These are phyloP conservation scores for Ichneumoninae sp. DNA, from an alignment of 2,888 invertebrate species.

Conservation along the genomic window DNA sequence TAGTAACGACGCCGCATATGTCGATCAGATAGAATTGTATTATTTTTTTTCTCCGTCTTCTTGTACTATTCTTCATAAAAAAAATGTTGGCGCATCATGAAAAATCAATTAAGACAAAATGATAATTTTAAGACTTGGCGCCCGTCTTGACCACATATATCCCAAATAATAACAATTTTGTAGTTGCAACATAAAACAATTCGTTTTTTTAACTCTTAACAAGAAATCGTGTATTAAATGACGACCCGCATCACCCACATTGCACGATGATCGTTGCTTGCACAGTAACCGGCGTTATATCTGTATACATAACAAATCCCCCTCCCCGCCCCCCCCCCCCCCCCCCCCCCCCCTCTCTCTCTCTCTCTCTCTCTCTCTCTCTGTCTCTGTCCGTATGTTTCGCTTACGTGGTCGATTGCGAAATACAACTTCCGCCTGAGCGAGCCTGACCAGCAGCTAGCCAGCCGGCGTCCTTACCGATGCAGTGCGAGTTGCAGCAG, in stretches of 20 bases:
- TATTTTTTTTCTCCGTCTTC: no score
- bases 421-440: constrained; percentile 74
- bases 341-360: no score
- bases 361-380: not conserved
- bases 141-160: no score
- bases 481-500: constrained; percentile 35
- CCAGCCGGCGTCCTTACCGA: constrained; percentile 58
- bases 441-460: constrained; percentile 44
- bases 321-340: no score
- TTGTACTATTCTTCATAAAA: no score
- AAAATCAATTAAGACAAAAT: no score
- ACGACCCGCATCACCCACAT: constrained; percentile 23
- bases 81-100: no score
- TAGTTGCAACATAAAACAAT: no score
- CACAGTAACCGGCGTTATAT: constrained; percentile 20
- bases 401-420: constrained; percentile 77
- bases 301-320: constrained; percentile 23
- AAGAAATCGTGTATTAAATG: not conserved
- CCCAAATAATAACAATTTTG: not conserved
- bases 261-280: constrained; percentile 1
- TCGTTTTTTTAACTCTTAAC: not conserved
- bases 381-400: constrained; percentile 61
- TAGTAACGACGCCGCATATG: no score
- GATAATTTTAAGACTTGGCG: no score
- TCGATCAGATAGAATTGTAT: no score